A percentile compares a stretch with the other conserved stretches of the same genome.
These are phyloP conservation scores for Charanyca ferruginea DNA, from an alignment of 2,888 invertebrate species.

Conservation along the genomic window DNA sequence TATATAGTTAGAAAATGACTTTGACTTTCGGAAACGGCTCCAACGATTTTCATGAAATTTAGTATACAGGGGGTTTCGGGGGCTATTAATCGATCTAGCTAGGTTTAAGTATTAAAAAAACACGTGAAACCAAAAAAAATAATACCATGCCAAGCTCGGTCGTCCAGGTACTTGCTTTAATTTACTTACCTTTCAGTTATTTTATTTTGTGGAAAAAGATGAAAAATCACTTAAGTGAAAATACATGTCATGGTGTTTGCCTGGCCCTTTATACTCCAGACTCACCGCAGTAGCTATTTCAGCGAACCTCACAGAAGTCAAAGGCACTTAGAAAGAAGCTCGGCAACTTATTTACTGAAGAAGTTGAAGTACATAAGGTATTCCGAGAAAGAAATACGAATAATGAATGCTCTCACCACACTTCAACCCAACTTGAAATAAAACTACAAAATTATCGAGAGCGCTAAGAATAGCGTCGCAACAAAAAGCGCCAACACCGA, in stretches of 20 bases:
- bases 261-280: neutral
- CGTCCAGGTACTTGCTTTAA: too few species aligned
- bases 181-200: too few species aligned
- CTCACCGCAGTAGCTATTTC: neutral
- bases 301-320: neutral
- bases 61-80: too few species aligned
- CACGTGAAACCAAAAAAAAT: too few species aligned
- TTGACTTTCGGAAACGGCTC: too few species aligned
- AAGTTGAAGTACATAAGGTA: conserved; percentile 1
- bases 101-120: too few species aligned
- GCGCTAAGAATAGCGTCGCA: conserved; percentile 7
- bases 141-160: too few species aligned
- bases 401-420: neutral
- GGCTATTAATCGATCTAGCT: too few species aligned
- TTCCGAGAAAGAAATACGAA: neutral
- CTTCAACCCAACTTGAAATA: neutral
- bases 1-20: too few species aligned
- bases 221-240: too few species aligned
- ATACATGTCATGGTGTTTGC: neutral
- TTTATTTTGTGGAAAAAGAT: too few species aligned
- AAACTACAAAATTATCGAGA: conserved; percentile 18
- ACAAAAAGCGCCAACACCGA: conserved; percentile 32
- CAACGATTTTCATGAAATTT: too few species aligned
- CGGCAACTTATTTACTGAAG: neutral
- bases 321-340: neutral